A percentile compares a stretch with the other conserved stretches of the same genome.
Conservation (phyloP, 2,797 vertebrate species). For the Thaleichthys pacificus region DNA sequence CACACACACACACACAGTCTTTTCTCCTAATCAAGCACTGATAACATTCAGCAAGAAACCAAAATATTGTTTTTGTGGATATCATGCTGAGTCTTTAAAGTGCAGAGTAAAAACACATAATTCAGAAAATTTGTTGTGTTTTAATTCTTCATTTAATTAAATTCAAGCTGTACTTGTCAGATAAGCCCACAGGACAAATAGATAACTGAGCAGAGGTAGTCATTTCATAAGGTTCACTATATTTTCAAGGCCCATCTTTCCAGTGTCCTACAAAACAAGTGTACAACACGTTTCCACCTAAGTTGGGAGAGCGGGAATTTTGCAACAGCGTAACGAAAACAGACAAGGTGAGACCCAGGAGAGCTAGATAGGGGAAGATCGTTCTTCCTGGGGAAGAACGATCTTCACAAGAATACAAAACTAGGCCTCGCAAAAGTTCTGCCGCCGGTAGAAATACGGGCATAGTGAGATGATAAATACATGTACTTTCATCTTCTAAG, state of each 20-base stretch:
- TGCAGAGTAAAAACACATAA: too few species aligned
- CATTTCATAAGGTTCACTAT: background rate
- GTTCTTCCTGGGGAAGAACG: conserved; percentile 1
- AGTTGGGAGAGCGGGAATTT: conserved; percentile 31
- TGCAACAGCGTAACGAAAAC: conserved; percentile 36
- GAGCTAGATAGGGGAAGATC: conserved; percentile 1
- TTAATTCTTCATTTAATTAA: too few species aligned
- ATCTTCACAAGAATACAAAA: background rate
- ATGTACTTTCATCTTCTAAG: background rate
- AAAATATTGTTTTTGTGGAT: background rate
- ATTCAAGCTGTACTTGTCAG: too few species aligned
- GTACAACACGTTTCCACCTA: background rate
- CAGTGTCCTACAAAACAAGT: background rate
- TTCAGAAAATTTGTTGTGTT: too few species aligned
- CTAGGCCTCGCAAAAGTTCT: background rate
- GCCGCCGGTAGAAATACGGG: background rate
- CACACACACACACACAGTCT: background rate
- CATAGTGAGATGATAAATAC: background rate
- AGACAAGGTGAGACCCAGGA: conserved; percentile 16
- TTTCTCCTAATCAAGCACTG: background rate
- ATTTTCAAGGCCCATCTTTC: background rate
- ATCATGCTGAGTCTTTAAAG: too few species aligned
- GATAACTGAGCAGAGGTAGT: too few species aligned
- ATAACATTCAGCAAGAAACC: background rate
- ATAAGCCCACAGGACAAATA: too few species aligned